Evolutionary conservation across 23 tunicate genomes (phyloP), one percentile per base, ranked within the genome.

Genomic region (Styela clava): DNA sequence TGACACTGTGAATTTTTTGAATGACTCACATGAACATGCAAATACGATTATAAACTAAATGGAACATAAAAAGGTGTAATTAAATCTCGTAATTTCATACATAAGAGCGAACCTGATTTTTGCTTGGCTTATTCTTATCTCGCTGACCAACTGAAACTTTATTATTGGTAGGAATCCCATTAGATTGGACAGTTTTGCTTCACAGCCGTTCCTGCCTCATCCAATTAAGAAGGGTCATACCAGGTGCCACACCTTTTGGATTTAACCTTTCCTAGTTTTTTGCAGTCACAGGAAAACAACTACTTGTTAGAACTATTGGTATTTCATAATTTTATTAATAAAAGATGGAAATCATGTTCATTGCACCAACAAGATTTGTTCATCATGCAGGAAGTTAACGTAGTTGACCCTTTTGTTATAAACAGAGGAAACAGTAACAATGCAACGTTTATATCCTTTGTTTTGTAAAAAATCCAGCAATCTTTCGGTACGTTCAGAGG

Each of bases 161-260:
- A 44, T 44, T 44, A 44, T 12, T 44, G 12, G 12, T 12, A 44
- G 56, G 9, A 44, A 5, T 5, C 7, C 56, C 56, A 44, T 44
- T 44, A 44, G 56, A 12, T 44, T 44, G 56, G 56, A 12, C 12
- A 3, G 77, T 31, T 32, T 71, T 71, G 37, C 37, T 76, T 2
- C 65, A 37, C 65, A 76, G 3, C 18, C 81, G 69, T 76, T 76
- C 81, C 12, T 52, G 81, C 37, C 35, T 56, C 18, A 76, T 76
- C 81, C 81, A 76, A 56, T 76, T 76, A 12, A 18, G 37, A 5
- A 76, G 63, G 19, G 81, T 76, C 81, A 76, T 76, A 3, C 29
- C 81, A 29, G 65, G 24, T 25, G 52, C 37, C 22, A 56, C 64
- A 0, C 81, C 81, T n/a, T n/a, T n/a, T n/a, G n/a, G n/a, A n/a